A percentile compares a stretch with the other conserved stretches of the same genome.
These are phyloP conservation scores for Bacillus rossius DNA, from an alignment of 1,140 invertebrate species.

Conservation along the genomic window DNA sequence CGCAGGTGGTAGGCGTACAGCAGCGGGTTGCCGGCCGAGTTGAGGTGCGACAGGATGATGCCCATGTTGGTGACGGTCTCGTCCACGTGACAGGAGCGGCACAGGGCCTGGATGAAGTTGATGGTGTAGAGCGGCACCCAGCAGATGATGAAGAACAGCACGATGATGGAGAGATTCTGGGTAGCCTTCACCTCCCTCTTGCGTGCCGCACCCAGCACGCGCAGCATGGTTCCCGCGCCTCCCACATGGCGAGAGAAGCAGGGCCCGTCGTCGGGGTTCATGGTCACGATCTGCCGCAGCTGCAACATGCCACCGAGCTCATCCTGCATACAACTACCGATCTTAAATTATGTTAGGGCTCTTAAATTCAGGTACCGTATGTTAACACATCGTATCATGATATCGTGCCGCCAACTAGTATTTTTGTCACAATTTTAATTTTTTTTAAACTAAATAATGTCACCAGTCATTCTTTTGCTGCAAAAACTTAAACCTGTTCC, in stretches of 20 bases:
- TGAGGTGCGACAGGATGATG: conserved; percentile 83
- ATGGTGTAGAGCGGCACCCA: conserved; percentile 91
- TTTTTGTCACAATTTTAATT: no score
- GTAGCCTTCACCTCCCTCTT: conserved; percentile 87
- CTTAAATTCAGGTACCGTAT: background rate
- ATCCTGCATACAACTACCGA: background rate
- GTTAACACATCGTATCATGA: no score
- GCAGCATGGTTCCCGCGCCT: conserved; percentile 57
- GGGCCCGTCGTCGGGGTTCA: conserved; percentile 41
- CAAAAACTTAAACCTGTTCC: no score
- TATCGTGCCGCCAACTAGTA: no score
- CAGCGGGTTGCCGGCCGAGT: conserved; percentile 82
- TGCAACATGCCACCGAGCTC: background rate
- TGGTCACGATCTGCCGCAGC: conserved; percentile 45
- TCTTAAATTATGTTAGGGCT: background rate
- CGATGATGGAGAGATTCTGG: conserved; percentile 85
- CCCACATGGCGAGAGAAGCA: conserved; percentile 17
- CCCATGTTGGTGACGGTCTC: conserved; percentile 56
- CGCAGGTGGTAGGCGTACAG: conserved; percentile 86
- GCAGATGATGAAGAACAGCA: conserved; percentile 86
- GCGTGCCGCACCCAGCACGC: conserved; percentile 69
- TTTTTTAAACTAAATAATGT: no score
- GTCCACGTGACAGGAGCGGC: conserved; percentile 55
- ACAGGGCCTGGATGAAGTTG: conserved; percentile 76
- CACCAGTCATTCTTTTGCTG: no score